Conservation (phyloP, 2,888 invertebrate genomes). For the Netelia melanura region DNA sequence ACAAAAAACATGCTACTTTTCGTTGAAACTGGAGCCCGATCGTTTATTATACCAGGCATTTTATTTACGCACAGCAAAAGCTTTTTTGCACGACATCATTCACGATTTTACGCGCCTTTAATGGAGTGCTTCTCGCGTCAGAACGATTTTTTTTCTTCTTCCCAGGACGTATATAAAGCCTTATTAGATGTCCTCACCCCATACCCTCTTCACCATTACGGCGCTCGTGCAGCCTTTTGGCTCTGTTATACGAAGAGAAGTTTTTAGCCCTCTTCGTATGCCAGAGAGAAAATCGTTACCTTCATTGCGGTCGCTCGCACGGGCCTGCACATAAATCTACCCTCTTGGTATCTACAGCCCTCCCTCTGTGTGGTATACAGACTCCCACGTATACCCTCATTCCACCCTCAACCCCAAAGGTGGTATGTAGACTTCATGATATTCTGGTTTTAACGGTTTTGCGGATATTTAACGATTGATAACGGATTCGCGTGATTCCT, state of each 20-base stretch:
- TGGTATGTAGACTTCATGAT: slow-evolving; percentile 26
- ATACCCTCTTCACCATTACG: slow-evolving; percentile 5
- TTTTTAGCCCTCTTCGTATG: slow-evolving; percentile 6
- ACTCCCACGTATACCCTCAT: background rate
- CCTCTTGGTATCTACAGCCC: slow-evolving; percentile 55
- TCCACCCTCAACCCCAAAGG: slow-evolving; percentile 21
- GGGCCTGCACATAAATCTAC: slow-evolving; percentile 62
- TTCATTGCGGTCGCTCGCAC: slow-evolving; percentile 57
- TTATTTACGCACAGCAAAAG: slow-evolving; percentile 40
- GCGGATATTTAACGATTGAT: slow-evolving; percentile 56
- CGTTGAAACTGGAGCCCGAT: slow-evolving; percentile 24
- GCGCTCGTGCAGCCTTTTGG: slow-evolving; percentile 13
- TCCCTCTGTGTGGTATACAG: slow-evolving; percentile 12
- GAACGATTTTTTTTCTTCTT: slow-evolving; percentile 32
- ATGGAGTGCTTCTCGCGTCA: slow-evolving; percentile 38
- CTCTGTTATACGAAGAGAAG: background rate
- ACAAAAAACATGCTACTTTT: slow-evolving; percentile 28
- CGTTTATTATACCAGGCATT: slow-evolving; percentile 42
- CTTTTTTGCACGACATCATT: slow-evolving; percentile 40
- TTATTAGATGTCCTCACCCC: slow-evolving; percentile 35
- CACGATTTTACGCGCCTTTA: slow-evolving; percentile 34
- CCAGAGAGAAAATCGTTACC: slow-evolving; percentile 65
- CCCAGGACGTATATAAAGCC: slow-evolving; percentile 35
- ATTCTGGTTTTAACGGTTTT: slow-evolving; percentile 59
- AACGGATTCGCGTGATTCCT: slow-evolving; percentile 37